Percentiles rank a stretch among this genome's conserved stretches.
These are phyloP conservation scores for Nyctibius bracteatus DNA, from an alignment of 2,113 vertebrate genomes.

Conservation along the genomic window DNA sequence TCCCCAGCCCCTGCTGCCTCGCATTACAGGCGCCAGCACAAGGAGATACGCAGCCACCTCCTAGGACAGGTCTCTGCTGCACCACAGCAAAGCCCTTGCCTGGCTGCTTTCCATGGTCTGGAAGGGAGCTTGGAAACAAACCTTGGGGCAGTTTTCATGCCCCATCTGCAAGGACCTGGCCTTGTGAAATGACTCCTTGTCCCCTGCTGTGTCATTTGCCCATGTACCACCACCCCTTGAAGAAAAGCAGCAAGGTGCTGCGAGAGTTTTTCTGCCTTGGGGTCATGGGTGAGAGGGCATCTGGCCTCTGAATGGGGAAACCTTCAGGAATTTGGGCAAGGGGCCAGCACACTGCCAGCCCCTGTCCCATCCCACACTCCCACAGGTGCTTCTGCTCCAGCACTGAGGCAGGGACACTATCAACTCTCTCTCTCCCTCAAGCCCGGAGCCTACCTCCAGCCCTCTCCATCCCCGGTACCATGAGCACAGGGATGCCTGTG, in stretches of 20 bases:
- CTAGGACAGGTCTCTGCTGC: not conserved
- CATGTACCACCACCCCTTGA: not conserved
- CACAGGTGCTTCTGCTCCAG: not conserved
- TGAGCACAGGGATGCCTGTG: fast-evolving
- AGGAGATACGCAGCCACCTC: not conserved
- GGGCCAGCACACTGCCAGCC: not conserved
- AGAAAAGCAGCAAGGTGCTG: not conserved
- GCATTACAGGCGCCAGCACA: not conserved
- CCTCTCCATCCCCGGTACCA: not conserved
- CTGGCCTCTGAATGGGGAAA: not conserved
- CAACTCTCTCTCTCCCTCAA: not conserved
- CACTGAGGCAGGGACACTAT: not conserved
- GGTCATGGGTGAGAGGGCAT: not conserved
- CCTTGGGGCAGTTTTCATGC: not conserved
- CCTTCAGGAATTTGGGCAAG: not conserved
- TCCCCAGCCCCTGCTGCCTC: not conserved
- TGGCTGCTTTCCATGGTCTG: not conserved
- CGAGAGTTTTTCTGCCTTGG: not conserved
- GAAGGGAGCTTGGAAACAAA: not conserved
- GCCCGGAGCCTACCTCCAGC: not conserved
- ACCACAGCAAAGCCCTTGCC: not conserved
- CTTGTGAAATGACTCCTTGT: not conserved
- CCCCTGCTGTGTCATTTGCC: not conserved
- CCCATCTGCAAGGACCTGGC: not conserved
- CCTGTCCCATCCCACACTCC: not conserved